These are phyloP conservation scores for Tympanuchus pallidicinctus DNA, from an alignment of 2,113 vertebrate species.

Conservation along the genomic window DNA sequence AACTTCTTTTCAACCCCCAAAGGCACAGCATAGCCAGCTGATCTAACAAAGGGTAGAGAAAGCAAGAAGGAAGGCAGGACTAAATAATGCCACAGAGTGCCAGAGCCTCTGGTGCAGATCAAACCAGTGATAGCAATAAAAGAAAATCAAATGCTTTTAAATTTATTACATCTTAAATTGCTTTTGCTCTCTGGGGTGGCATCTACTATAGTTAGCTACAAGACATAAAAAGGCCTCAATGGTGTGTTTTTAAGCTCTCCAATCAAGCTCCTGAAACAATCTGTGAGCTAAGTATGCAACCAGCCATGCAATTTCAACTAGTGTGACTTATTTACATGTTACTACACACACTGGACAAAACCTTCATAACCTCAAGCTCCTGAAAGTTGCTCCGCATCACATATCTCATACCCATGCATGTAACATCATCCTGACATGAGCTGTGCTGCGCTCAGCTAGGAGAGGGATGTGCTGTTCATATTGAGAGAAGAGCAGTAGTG, in stretches of 20 bases:
- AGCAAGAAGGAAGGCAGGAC: not conserved
- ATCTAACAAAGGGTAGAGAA: not conserved
- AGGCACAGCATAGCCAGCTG: not conserved
- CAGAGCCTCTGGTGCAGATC: not conserved
- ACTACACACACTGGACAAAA: not conserved
- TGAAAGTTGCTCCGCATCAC: not conserved
- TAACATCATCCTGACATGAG: not conserved
- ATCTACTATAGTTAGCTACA: not conserved
- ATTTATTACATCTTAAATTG: slow-evolving; percentile 36
- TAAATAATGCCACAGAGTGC: not conserved
- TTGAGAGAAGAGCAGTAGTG: not conserved
- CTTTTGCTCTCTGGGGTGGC: slow-evolving; percentile 2
- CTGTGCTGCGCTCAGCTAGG: not conserved
- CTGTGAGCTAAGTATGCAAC: not conserved
- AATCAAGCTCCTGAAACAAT: not conserved
- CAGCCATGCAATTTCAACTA: not conserved
- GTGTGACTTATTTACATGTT: not conserved
- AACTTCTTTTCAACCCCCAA: not conserved
- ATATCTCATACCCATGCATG: not conserved
- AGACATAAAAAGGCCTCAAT: not conserved
- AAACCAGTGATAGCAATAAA: not conserved
- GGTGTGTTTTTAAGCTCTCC: not conserved
- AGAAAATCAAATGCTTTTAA: slow-evolving; percentile 32
- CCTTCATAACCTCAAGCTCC: not conserved
- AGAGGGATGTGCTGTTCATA: accelerated